Base-by-base conservation (phyloP, 2,113 vertebrate genomes). In the Syngnathus floridae region DNA sequence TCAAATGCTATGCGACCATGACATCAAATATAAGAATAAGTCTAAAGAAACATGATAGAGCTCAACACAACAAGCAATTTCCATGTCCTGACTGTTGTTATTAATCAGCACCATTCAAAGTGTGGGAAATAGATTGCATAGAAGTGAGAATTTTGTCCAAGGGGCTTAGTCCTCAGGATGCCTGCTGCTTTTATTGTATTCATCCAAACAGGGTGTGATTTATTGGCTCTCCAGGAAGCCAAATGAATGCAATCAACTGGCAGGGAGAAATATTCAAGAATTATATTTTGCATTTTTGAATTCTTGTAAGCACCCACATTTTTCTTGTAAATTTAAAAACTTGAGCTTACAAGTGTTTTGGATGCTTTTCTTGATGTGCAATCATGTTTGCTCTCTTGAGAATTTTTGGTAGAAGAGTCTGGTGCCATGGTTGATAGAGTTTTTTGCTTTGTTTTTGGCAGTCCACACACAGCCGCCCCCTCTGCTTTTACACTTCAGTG, bases 231-330 rank as follows among this genome's bases (percentile, higher is more conserved):
- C 68, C 52, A 52, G 7, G 38, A 59, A 1, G 14, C 14, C 38
- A 48, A 65, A 17, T 66, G 55, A 70, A 61, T 65, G 38, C 64
- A 73, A 77, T 75, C 57, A 76, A 43, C 64, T 65, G 52, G 65
- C 22, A 49, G 62, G 48, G 64, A 55, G 35, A 13, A 38, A 65
- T 45, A 11, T 13, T 21, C 49, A 17, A 58, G 36, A 2, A 22
- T 3, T 2, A 19, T 5, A 31, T 31, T 31, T 31, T 31, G 26
- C 26, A 31, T 31, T 31, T 31, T 31, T 31, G 26, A 31, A 31
- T 31, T 31, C n/a, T 31, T 31, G 26, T 31, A 31, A 31, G 26
- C 26, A 31, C 26, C 2, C 26, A 3, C 26, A 31, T 31, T 31
- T 31, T 31, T 31, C 26, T 3, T 31, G 2, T 31, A 31, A 3